phyloP scores from a whole-genome alignment of 2,113 vertebrate genomes.

The Megalops atlanticus region DNA sequence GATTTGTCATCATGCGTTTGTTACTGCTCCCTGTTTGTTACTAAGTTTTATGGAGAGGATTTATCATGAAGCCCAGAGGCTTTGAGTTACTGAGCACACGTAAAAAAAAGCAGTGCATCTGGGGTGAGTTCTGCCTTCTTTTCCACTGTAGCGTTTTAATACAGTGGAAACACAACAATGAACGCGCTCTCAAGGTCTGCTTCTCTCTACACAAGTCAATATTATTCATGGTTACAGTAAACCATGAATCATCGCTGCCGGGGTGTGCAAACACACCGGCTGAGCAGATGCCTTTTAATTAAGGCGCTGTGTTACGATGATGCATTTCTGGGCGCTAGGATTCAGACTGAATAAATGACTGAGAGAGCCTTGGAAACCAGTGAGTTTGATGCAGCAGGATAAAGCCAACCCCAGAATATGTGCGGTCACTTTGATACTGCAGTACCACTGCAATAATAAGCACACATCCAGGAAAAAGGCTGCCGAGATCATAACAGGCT shows the following conservation, averaged over 20 bases:
- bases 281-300: constrained; percentile 27
- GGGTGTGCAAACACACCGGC: constrained; percentile 19
- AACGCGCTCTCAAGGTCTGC: constrained; percentile 14
- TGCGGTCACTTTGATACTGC: too few species aligned
- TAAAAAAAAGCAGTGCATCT: too few species aligned
- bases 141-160: background rate
- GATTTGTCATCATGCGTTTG: background rate
- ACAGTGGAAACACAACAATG: background rate
- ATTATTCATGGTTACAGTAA: constrained; percentile 29
- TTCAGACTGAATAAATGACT: background rate
- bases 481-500: background rate
- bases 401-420: too few species aligned
- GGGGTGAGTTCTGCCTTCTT: too few species aligned
- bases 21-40: background rate
- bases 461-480: background rate
- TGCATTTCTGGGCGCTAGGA: background rate
- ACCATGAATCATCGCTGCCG: constrained; percentile 35
- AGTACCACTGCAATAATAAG: background rate
- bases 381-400: background rate
- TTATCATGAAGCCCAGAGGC: too few species aligned
- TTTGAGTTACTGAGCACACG: too few species aligned
- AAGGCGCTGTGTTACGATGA: background rate
- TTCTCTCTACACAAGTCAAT: constrained; percentile 26
- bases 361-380: constrained; percentile 8
- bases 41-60: background rate